phyloP scores from a whole-genome alignment of 1,140 invertebrate species.

The Saccostrea echinata region DNA sequence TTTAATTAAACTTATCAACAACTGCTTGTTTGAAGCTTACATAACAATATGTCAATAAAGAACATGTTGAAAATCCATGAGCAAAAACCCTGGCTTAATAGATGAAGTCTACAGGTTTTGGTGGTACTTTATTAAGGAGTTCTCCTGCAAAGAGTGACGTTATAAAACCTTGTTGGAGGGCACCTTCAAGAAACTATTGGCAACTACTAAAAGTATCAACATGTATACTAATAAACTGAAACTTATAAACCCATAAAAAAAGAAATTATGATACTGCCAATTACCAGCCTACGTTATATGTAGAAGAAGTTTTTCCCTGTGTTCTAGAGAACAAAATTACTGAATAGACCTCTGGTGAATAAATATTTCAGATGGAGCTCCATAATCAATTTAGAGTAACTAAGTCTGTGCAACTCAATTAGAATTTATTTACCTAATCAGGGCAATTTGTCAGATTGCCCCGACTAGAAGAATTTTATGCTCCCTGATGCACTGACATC shows the following conservation, averaged over 20 bases:
- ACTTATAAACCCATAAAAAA: not conserved
- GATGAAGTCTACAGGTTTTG: not conserved
- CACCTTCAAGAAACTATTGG: not conserved
- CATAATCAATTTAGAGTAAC: not conserved
- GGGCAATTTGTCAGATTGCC: not conserved
- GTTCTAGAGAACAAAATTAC: not conserved
- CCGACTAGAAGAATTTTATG: not conserved
- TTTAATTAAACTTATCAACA: constrained; percentile 40
- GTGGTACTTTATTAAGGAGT: not conserved
- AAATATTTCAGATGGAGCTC: constrained; percentile 4
- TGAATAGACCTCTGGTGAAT: not conserved
- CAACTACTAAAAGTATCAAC: not conserved
- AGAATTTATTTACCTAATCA: constrained; percentile 28
- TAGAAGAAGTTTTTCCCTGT: not conserved
- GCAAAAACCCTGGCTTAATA: constrained; percentile 11
- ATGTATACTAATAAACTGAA: not conserved
- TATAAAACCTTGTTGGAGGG: not conserved
- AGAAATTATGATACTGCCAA: constrained; percentile 1
- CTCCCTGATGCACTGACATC: not conserved
- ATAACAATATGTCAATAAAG: constrained; percentile 21
- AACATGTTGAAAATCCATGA: constrained; percentile 14
- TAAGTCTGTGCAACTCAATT: not conserved
- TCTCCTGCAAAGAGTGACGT: constrained; percentile 2
- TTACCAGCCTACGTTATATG: not conserved
- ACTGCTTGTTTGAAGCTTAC: constrained; percentile 27